These are phyloP conservation scores for Acleris laterana DNA, from an alignment of 2,888 invertebrate genomes.

Conservation along the genomic window DNA sequence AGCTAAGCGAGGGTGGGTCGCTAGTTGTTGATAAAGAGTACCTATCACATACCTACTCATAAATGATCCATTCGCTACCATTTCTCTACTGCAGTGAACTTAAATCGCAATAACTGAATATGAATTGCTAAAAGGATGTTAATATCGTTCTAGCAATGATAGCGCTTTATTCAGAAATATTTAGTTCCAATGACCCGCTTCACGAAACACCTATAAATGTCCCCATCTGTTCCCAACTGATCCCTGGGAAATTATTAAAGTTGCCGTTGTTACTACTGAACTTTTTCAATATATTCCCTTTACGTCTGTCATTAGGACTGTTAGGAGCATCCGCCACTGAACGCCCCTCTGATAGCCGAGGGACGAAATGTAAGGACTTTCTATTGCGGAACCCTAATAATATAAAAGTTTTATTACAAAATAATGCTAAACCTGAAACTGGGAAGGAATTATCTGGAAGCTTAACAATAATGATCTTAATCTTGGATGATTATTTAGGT, in stretches of 20 bases:
- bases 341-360: slow-evolving; percentile 12
- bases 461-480: too few species aligned
- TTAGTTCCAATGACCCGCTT: slow-evolving; percentile 3
- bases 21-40: too few species aligned
- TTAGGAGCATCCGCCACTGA: slow-evolving; percentile 29
- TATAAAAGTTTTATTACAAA: slow-evolving; percentile 5
- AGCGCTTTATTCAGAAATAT: background rate
- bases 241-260: slow-evolving; percentile 22
- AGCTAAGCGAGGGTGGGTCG: too few species aligned
- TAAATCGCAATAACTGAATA: too few species aligned
- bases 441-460: background rate
- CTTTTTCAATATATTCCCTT: slow-evolving; percentile 38
- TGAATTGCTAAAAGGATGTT: too few species aligned
- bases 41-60: too few species aligned
- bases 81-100: too few species aligned
- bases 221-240: slow-evolving; percentile 18
- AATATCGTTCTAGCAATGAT: too few species aligned
- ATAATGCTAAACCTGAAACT: background rate
- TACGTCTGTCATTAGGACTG: slow-evolving; percentile 33
- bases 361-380: slow-evolving; percentile 1
- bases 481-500: too few species aligned
- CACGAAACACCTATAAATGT: slow-evolving; percentile 18
- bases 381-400: slow-evolving; percentile 1
- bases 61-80: too few species aligned
- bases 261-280: slow-evolving; percentile 32